Conservation (phyloP, 1,140 invertebrate species). For the Drosophila pruinosa region DNA sequence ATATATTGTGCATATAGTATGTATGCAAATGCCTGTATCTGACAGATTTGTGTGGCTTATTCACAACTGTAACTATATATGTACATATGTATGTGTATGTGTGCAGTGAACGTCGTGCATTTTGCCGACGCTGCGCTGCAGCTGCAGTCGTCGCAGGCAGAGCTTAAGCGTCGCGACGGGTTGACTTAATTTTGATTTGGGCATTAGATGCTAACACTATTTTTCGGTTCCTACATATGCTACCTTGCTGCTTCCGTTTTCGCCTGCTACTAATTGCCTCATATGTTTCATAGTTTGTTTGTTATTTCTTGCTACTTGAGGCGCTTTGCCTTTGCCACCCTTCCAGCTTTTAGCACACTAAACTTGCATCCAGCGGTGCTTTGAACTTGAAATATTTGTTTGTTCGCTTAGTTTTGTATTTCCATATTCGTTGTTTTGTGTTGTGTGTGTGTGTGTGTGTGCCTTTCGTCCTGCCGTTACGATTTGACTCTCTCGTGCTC, state of each 20-base stretch:
- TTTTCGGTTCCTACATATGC: slow-evolving; percentile 13
- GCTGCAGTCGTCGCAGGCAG: slow-evolving; percentile 41
- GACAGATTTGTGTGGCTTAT: slow-evolving; percentile 17
- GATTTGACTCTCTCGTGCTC: neutral
- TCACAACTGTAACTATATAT: neutral
- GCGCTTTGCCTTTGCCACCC: neutral
- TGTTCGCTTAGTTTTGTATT: slow-evolving; percentile 57
- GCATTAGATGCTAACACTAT: slow-evolving; percentile 52
- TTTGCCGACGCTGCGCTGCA: slow-evolving; percentile 27
- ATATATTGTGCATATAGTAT: slow-evolving; percentile 1
- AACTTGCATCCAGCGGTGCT: slow-evolving; percentile 61
- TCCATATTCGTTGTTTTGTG: slow-evolving; percentile 21
- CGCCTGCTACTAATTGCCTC: slow-evolving; percentile 14
- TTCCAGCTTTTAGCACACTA: neutral
- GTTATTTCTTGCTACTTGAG: slow-evolving; percentile 1
- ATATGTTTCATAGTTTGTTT: slow-evolving; percentile 21
- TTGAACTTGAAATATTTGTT: slow-evolving; percentile 81
- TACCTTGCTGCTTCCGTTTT: neutral
- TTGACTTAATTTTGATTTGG: slow-evolving; percentile 30
- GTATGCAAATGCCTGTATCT: slow-evolving; percentile 15
- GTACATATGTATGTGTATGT: neutral
- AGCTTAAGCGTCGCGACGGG: slow-evolving; percentile 27
- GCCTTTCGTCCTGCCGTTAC: slow-evolving; percentile 23
- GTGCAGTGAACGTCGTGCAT: slow-evolving; percentile 10
- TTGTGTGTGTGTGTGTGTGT: slow-evolving; percentile 14